Evolutionary conservation across 2,113 vertebrate genomes (phyloP).

Genomic region (Dunckerocampus dactyliophorus): DNA sequence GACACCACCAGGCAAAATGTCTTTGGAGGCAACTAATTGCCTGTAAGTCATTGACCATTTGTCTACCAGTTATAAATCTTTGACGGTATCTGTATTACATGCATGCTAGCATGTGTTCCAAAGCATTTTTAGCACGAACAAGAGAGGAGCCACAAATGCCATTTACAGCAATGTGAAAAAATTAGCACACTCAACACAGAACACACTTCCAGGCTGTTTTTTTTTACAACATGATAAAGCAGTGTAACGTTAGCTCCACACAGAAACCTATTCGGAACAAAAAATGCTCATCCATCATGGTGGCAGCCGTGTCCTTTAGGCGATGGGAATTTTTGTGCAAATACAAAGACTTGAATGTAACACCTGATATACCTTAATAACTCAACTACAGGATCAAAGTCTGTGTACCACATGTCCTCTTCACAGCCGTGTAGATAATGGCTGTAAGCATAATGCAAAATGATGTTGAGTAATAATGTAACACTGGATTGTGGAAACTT

Average conservation of each 20-base stretch:
- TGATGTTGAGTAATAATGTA: constrained; percentile 1
- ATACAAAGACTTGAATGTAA: background rate
- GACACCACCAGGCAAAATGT: too few species aligned
- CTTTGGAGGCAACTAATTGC: too few species aligned
- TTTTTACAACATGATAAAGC: background rate
- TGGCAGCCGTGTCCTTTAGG: background rate
- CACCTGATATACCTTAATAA: constrained; percentile 1
- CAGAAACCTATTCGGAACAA: constrained; percentile 1
- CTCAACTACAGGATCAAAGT: constrained; percentile 1
- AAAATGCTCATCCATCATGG: background rate
- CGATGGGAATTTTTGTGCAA: background rate
- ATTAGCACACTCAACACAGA: constrained; percentile 11
- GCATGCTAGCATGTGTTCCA: too few species aligned
- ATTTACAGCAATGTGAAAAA: too few species aligned
- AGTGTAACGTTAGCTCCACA: constrained; percentile 3
- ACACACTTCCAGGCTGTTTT: background rate
- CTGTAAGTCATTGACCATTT: too few species aligned
- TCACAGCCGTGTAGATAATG: constrained; percentile 1
- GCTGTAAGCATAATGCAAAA: constrained; percentile 1
- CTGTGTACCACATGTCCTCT: background rate
- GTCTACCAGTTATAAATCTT: too few species aligned
- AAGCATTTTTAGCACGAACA: too few species aligned
- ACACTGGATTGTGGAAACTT: background rate
- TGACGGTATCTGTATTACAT: too few species aligned
- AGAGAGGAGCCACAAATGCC: too few species aligned